Evolutionary conservation across 2,797 vertebrate genomes (phyloP).

Genomic region (Hydrophis major): DNA sequence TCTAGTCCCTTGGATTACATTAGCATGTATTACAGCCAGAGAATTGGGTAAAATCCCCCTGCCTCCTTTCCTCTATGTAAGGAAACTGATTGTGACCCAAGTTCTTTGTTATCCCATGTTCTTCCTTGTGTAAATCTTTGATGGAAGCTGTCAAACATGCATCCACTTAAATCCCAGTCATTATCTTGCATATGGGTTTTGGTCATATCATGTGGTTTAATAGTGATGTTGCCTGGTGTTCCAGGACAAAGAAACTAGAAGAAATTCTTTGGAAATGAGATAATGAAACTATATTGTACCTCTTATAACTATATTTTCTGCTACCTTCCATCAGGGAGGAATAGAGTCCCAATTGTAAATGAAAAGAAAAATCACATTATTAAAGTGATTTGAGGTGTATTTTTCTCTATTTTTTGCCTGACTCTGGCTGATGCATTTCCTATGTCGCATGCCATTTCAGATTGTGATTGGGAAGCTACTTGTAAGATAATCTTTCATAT

Average conservation of each 20-base stretch:
- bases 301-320: neutral
- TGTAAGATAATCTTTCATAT: neutral
- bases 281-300: constrained; percentile 8
- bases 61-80: neutral
- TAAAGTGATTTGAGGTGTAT: neutral
- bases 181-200: neutral
- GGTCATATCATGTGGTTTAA: constrained; percentile 1
- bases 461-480: neutral
- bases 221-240: constrained; percentile 18
- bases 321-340: constrained; percentile 34
- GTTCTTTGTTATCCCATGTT: neutral
- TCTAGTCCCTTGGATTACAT: neutral
- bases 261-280: constrained; percentile 5
- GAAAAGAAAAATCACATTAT: constrained; percentile 29
- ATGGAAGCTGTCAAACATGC: neutral
- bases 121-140: neutral
- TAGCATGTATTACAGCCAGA: neutral
- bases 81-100: neutral
- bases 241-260: neutral
- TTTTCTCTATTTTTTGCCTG: neutral
- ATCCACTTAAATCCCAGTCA: neutral
- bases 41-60: neutral
- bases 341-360: constrained; percentile 19
- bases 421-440: neutral
- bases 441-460: neutral